These are phyloP conservation scores for Hucho hucho DNA, from an alignment of 2,113 vertebrate genomes.

Conservation along the genomic window DNA sequence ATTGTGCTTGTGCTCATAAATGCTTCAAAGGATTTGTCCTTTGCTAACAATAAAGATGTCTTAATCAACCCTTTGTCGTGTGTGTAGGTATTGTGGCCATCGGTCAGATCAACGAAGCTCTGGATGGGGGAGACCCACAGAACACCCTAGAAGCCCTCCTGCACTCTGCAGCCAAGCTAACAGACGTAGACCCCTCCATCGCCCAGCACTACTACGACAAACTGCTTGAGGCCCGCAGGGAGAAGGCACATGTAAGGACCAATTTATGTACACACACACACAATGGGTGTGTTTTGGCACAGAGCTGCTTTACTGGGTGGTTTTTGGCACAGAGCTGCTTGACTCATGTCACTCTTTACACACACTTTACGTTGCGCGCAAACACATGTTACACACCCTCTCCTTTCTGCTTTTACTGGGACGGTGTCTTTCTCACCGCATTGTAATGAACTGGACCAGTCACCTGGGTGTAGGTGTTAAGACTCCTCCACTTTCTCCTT, in stretches of 20 bases:
- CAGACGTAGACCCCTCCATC: constrained; percentile 80
- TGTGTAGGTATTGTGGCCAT: constrained; percentile 91
- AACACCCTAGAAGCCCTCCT: constrained; percentile 88
- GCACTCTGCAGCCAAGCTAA: constrained; percentile 88
- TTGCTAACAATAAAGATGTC: background rate
- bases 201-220: constrained; percentile 95
- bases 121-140: constrained; percentile 86
- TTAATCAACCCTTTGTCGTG: background rate
- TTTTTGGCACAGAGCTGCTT: no score
- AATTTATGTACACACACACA: background rate
- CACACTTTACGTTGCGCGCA: background rate
- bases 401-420: background rate
- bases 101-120: constrained; percentile 91
- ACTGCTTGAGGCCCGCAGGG: constrained; percentile 86
- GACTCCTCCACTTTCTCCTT: no score
- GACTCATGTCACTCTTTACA: background rate
- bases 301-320: no score
- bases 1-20: no score
- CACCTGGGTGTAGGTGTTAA: no score
- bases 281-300: background rate
- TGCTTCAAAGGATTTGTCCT: no score
- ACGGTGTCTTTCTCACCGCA: no score
- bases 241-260: constrained; percentile 91
- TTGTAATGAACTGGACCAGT: no score
- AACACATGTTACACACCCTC: background rate